phyloP scores from a whole-genome alignment of 1,140 invertebrate genomes.

The Daktulosphaira vitifoliae region DNA sequence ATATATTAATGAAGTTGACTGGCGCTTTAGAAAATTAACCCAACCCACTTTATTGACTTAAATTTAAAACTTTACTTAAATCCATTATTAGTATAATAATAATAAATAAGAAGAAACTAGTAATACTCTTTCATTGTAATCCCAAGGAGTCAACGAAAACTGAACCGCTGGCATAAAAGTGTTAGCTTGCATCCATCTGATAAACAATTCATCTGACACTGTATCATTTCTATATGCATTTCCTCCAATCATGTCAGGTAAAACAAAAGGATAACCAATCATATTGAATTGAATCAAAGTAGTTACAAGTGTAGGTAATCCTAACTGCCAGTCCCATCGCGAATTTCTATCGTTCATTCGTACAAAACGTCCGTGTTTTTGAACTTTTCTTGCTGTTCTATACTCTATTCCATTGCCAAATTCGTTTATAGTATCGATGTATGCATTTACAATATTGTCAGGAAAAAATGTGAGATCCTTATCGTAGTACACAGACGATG shows the following conservation, averaged over 20 bases:
- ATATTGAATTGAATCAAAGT: slow-evolving; percentile 70
- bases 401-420: slow-evolving; percentile 37
- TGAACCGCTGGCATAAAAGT: slow-evolving; percentile 80
- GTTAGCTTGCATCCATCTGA: slow-evolving; percentile 81
- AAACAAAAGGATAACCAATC: slow-evolving; percentile 72
- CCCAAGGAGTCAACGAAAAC: slow-evolving; percentile 81
- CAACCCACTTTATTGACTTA: too few relatives aligned
- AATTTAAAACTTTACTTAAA: too few relatives aligned
- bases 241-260: slow-evolving; percentile 89
- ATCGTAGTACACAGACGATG: slow-evolving; percentile 39
- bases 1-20: too few relatives aligned
- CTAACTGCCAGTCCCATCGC: slow-evolving; percentile 69
- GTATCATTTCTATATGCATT: slow-evolving; percentile 61
- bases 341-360: slow-evolving; percentile 82
- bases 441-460: slow-evolving; percentile 33
- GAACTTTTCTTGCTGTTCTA: slow-evolving; percentile 52
- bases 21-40: too few relatives aligned
- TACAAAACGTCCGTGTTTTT: slow-evolving; percentile 70
- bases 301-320: slow-evolving; percentile 67
- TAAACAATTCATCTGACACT: slow-evolving; percentile 64
- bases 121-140: slow-evolving; percentile 63
- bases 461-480: slow-evolving; percentile 35
- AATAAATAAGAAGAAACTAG: too few relatives aligned
- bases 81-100: too few relatives aligned
- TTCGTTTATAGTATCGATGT: slow-evolving; percentile 34